These are phyloP conservation scores for Poicephalus meyeri DNA, from an alignment of 2,113 vertebrate species.

Conservation along the genomic window DNA sequence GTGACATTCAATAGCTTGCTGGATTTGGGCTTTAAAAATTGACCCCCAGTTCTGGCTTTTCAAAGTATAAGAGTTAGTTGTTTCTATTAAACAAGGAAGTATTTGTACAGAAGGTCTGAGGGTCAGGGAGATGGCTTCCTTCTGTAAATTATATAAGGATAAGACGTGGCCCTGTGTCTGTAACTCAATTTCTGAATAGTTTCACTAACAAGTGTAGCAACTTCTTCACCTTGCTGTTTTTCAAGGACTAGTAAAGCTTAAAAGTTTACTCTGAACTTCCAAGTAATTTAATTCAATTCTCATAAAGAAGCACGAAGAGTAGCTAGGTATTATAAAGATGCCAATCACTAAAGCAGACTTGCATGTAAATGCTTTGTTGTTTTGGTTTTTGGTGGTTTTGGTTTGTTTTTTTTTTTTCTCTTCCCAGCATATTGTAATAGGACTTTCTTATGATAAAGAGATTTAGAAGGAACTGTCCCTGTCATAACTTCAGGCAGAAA, in stretches of 20 bases:
- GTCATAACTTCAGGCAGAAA: neutral
- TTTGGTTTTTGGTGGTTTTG: neutral
- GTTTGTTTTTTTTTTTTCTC: neutral
- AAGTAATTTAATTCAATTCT: constrained; percentile 31
- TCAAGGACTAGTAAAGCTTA: constrained; percentile 29
- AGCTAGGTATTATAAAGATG: neutral
- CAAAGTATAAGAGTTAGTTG: neutral
- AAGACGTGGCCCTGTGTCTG: neutral
- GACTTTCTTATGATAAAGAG: neutral
- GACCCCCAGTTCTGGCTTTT: neutral
- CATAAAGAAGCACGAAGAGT: neutral
- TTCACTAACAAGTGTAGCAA: neutral
- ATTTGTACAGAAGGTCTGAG: neutral
- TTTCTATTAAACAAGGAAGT: constrained; percentile 9
- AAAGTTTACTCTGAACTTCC: constrained; percentile 27
- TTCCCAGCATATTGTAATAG: neutral
- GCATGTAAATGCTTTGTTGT: neutral
- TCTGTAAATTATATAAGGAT: constrained; percentile 23
- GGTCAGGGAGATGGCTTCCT: constrained; percentile 1
- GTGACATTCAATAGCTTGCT: neutral
- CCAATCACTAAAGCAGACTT: neutral
- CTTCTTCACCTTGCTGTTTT: neutral
- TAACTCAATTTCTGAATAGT: constrained; percentile 19
- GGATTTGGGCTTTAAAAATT: neutral
- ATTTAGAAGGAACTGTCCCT: neutral